Percentiles rank a stretch among this genome's conserved stretches.
Evolutionary conservation across 23 tunicate species (phyloP).

Genomic region (Clavelina lepadiformis): DNA sequence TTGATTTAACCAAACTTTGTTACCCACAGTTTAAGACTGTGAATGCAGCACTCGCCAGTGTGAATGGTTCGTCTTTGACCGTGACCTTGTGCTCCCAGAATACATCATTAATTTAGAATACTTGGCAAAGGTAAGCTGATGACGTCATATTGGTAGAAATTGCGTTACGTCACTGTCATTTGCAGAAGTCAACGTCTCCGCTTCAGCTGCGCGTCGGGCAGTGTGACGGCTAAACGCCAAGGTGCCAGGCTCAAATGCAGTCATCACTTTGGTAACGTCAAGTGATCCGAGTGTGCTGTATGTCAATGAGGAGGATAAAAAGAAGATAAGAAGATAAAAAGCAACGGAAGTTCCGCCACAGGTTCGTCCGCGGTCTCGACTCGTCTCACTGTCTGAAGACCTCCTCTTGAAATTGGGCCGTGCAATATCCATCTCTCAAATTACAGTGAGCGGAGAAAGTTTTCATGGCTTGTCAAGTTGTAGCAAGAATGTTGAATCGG

Average conservation of each 20-base stretch:
- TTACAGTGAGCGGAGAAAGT: slow-evolving; percentile 70
- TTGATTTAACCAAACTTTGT: too few relatives aligned
- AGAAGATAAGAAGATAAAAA: too few relatives aligned
- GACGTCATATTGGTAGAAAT: too few relatives aligned
- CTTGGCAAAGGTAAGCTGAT: slow-evolving; percentile 56
- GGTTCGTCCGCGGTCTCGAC: slow-evolving; percentile 63
- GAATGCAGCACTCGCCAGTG: slow-evolving; percentile 91
- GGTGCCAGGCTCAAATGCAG: slow-evolving; percentile 22
- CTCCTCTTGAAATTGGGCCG: slow-evolving; percentile 77
- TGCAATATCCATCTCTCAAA: slow-evolving; percentile 53
- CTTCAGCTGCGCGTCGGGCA: slow-evolving; percentile 58
- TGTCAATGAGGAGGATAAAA: slow-evolving; percentile 35
- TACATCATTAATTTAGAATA: slow-evolving; percentile 91
- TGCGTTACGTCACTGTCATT: too few relatives aligned
- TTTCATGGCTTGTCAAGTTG: too few relatives aligned
- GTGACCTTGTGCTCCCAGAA: slow-evolving; percentile 71
- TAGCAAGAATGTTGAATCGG: too few relatives aligned
- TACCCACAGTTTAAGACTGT: slow-evolving; percentile 71
- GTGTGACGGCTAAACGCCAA: slow-evolving; percentile 53
- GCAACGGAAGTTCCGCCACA: slow-evolving; percentile 45
- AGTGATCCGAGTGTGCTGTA: slow-evolving; percentile 24
- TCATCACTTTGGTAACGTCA: slow-evolving; percentile 24
- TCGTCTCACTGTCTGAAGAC: slow-evolving; percentile 64
- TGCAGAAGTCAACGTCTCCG: slow-evolving; percentile 78
- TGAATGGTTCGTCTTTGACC: slow-evolving; percentile 70